These are phyloP conservation scores for Nasonia giraulti DNA, from an alignment of 1,140 invertebrate species.

Conservation along the genomic window DNA sequence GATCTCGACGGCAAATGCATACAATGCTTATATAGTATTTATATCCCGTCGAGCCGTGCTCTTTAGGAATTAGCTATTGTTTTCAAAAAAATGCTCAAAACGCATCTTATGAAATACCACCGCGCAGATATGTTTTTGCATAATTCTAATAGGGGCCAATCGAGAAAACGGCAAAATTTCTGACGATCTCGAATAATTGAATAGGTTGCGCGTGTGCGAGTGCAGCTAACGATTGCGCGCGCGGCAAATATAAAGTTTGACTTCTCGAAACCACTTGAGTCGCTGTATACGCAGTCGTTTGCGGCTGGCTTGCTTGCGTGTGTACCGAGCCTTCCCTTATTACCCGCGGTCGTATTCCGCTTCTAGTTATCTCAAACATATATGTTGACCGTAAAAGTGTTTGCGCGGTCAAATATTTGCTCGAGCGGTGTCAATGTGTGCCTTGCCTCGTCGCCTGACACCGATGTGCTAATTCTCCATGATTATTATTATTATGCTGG, in stretches of 20 bases:
- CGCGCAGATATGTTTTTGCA: not conserved
- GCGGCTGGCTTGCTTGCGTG: not conserved
- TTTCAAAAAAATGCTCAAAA: not conserved
- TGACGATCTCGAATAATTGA: not conserved
- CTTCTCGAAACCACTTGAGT: conserved; percentile 13
- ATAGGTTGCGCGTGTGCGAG: not conserved
- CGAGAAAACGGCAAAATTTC: not conserved
- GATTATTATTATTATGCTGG: too few relatives aligned
- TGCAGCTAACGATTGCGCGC: not conserved
- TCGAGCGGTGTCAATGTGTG: not conserved
- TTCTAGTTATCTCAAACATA: not conserved
- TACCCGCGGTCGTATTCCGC: not conserved
- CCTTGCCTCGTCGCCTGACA: not conserved
- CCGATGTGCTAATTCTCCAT: conserved; percentile 5
- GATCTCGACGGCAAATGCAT: too few relatives aligned
- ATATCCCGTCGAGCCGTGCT: too few relatives aligned
- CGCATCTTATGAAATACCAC: not conserved
- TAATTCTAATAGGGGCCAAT: not conserved
- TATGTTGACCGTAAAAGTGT: conserved; percentile 23
- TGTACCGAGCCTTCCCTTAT: conserved; percentile 3
- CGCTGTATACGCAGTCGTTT: not conserved
- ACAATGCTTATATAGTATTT: not conserved
- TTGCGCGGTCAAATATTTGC: not conserved
- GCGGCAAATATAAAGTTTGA: not conserved
- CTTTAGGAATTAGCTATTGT: not conserved